Base-by-base conservation (phyloP, 2,797 vertebrate species). In the Hyperoplus immaculatus region DNA sequence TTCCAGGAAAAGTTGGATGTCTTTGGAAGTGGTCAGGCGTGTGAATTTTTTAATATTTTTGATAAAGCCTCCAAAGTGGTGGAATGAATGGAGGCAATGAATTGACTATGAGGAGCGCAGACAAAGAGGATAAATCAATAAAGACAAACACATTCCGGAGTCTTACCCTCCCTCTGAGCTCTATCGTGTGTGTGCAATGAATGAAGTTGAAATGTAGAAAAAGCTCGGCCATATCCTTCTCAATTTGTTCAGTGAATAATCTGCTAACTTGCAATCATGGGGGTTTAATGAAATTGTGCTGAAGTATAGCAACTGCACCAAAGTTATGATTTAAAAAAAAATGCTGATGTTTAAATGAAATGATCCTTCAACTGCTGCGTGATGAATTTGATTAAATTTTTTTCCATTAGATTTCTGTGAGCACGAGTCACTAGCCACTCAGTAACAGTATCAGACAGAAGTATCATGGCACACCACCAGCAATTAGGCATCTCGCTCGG, bases 21-120 rank as follows among this genome's bases (percentile, higher is more conserved):
- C 82, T 89, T 87, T 90, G 77, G 69, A 87, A 87, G 73, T 84
- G 80, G 91, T 91, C 85, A 90, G 29, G 78, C 77, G 88, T 89
- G 90, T 91, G 29, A 29, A 29, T 29, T 29, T 29, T 29, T 3
- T 69, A 84, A 87, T 77, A 77, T 87, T 88, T 82, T 69, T 38
- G 63, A 90, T 90, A 87, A 88, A 86, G 70, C 82, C 81, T 49
- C 1, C 39, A 77, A 75, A 75, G 54, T 69, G 56, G 69, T 29
- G 82, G 75, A 89, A 89, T 42, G 69, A 84, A 84, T 39, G 3
- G 39, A 82, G 63, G 78, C 80, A 86, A 88, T 87, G 69, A 88
- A 92, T 93, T 91, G 73, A 88, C 89, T 87, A 89, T 89, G 85
- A 87, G 80, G 58, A 49, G 66, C 73, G 76, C 72, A 68, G 78